A percentile compares a stretch with the other conserved stretches of the same genome.
Evolutionary conservation across 1,140 invertebrate genomes (phyloP).

Genomic region (Plectus sambesii): DNA sequence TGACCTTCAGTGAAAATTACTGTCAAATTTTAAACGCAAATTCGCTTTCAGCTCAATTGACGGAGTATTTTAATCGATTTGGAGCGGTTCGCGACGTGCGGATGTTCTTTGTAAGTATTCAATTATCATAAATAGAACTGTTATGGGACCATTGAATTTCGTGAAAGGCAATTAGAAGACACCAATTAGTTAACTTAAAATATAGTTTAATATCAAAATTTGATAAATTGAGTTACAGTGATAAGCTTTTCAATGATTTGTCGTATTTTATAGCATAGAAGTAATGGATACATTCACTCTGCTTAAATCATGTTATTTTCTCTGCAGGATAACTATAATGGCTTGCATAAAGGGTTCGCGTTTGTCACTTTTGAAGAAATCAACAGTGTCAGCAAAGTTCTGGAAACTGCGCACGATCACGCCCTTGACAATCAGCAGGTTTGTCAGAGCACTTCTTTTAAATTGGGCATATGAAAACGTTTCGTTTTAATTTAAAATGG

Average conservation of each 20-base stretch:
- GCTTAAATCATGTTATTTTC: slow-evolving; percentile 4
- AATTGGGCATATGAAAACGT: no score
- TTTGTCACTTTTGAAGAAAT: slow-evolving; percentile 11
- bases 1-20: no score
- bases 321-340: slow-evolving; percentile 6
- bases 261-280: no score
- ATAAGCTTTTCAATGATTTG: slow-evolving; percentile 2
- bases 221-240: slow-evolving; percentile 11
- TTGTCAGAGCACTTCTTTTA: slow-evolving; percentile 14
- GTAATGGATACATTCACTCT: no score
- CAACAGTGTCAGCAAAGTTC: slow-evolving; percentile 2
- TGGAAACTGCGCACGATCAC: slow-evolving; percentile 9
- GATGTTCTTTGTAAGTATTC: slow-evolving; percentile 38
- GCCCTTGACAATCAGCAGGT: slow-evolving; percentile 5
- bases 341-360: slow-evolving; percentile 9
- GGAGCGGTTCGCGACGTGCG: slow-evolving; percentile 32
- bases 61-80: slow-evolving; percentile 36
- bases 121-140: slow-evolving; percentile 4
- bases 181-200: slow-evolving; percentile 12
- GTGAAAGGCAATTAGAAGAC: slow-evolving; percentile 12
- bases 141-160: slow-evolving; percentile 18
- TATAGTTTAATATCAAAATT: slow-evolving; percentile 15
- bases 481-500: no score
- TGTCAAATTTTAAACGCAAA: no score
- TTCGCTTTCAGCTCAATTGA: slow-evolving; percentile 25